A percentile compares a stretch with the other conserved stretches of the same genome.
Evolutionary conservation across 2,113 vertebrate species (phyloP).

Genomic region (Gulo gulo): DNA sequence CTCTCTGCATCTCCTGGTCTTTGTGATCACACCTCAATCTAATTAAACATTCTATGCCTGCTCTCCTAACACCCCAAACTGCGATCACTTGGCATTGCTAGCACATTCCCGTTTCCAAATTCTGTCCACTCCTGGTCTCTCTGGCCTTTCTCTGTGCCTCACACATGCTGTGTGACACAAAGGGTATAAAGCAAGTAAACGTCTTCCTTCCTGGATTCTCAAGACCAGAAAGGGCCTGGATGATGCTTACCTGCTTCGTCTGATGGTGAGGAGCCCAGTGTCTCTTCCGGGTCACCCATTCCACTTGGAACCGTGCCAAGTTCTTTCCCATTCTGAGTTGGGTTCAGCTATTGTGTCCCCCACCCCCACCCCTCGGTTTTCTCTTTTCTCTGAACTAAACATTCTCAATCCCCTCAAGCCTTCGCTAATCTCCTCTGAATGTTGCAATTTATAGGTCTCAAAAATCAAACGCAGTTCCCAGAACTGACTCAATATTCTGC

Average conservation of each 20-base stretch:
- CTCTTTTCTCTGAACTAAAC: neutral
- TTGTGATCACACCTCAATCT: neutral
- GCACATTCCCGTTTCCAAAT: neutral
- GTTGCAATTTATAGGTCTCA: neutral
- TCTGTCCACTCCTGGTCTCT: neutral
- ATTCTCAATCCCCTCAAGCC: neutral
- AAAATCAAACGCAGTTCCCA: neutral
- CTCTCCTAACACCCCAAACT: neutral
- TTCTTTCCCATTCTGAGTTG: neutral
- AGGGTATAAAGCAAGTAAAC: neutral
- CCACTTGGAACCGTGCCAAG: neutral
- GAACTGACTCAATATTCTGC: neutral
- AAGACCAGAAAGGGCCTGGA: neutral
- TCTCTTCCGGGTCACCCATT: too few species aligned
- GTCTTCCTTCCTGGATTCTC: neutral
- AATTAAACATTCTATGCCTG: fast-evolving
- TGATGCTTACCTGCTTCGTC: neutral
- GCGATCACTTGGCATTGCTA: neutral
- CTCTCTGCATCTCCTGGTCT: neutral
- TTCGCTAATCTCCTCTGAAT: neutral
- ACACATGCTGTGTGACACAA: neutral
- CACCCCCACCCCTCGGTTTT: neutral
- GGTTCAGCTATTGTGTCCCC: neutral
- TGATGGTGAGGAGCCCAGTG: neutral
- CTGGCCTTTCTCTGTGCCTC: neutral